These are phyloP conservation scores for Aspiorhynchus laticeps DNA, from an alignment of 2,113 vertebrate genomes.

Conservation along the genomic window DNA sequence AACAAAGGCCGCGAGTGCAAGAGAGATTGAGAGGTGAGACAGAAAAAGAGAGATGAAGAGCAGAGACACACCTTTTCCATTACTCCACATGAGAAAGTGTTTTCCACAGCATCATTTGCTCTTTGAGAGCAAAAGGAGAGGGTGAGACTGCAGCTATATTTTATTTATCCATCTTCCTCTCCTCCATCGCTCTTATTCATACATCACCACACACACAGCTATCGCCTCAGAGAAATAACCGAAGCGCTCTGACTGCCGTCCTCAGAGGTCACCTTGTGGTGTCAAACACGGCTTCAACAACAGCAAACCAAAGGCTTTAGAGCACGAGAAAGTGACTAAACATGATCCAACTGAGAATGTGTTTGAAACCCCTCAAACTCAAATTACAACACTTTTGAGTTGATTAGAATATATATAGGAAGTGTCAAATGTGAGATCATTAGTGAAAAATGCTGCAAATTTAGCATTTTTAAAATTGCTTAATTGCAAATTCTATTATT, in stretches of 20 bases:
- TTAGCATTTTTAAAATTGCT: no score
- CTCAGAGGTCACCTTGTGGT: not conserved
- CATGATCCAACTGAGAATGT: not conserved
- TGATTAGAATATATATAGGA: not conserved
- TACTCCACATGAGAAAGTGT: constrained; percentile 40
- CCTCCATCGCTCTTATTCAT: constrained; percentile 7
- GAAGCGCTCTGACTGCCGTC: not conserved
- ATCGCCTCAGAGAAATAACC: constrained; percentile 8
- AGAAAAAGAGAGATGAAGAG: constrained; percentile 2
- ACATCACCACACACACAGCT: not conserved
- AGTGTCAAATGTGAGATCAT: not conserved
- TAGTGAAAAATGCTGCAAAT: not conserved
- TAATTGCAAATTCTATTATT: no score
- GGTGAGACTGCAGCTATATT: constrained; percentile 36
- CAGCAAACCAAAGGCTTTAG: not conserved
- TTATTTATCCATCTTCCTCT: constrained; percentile 44
- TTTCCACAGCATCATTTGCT: constrained; percentile 36
- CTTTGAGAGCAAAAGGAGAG: constrained; percentile 26
- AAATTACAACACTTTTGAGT: not conserved
- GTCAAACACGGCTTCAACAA: not conserved
- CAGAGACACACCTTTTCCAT: constrained; percentile 39
- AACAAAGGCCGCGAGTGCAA: not conserved
- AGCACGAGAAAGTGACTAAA: not conserved
- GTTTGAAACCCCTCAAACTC: no score
- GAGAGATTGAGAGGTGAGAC: not conserved